Conservation (phyloP, 2,888 invertebrate genomes). For the Ellobium chinense region DNA sequence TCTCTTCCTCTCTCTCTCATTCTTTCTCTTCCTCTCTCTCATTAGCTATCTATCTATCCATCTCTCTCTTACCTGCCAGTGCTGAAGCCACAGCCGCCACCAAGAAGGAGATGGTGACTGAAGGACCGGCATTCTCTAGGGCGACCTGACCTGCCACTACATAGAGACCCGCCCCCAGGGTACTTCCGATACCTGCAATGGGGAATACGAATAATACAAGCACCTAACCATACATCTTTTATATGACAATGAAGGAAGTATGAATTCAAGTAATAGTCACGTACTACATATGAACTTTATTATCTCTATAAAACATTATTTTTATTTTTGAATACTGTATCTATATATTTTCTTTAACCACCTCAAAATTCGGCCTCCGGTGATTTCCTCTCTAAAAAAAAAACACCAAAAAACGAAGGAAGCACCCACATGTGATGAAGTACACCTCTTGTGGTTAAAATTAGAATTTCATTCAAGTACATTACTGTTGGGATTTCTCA, state of each 20-base stretch:
- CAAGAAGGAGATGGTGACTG: slow-evolving; percentile 93
- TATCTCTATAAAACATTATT: too few species aligned
- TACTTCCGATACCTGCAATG: slow-evolving; percentile 94
- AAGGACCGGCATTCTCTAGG: slow-evolving; percentile 91
- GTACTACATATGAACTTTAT: neutral
- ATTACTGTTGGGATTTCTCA: too few species aligned
- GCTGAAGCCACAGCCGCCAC: slow-evolving; percentile 95
- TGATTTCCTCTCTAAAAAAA: too few species aligned
- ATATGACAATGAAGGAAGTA: neutral
- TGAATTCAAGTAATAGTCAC: neutral
- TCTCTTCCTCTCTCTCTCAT: neutral
- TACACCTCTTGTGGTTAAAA: too few species aligned
- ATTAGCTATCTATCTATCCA: neutral
- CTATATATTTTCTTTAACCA: too few species aligned
- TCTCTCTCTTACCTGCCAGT: slow-evolving; percentile 87
- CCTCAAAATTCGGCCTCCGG: too few species aligned
- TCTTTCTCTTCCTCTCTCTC: neutral
- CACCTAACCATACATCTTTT: too few species aligned
- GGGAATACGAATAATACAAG: too few species aligned
- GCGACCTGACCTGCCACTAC: slow-evolving; percentile 83
- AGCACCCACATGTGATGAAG: too few species aligned
- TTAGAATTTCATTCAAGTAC: too few species aligned
- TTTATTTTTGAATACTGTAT: too few species aligned
- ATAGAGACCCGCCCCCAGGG: slow-evolving; percentile 96
- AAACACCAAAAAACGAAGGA: too few species aligned